phyloP scores from a whole-genome alignment of 2,113 vertebrate species.

The Ia io region DNA sequence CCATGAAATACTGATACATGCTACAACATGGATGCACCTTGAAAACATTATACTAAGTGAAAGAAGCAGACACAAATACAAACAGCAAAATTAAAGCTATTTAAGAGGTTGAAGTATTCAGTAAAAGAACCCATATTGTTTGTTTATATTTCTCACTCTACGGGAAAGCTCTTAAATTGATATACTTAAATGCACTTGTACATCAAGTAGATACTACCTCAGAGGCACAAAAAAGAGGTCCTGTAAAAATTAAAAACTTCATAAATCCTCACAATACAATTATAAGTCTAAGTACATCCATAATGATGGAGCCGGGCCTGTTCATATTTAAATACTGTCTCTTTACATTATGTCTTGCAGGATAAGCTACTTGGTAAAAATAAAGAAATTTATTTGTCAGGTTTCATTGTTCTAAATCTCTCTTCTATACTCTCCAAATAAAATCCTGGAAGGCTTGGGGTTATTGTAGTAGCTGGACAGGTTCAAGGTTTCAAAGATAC shows the following conservation, averaged over 20 bases:
- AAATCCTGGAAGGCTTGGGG: background rate
- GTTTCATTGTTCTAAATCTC: background rate
- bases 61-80: background rate
- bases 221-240: background rate
- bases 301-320: background rate
- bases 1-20: background rate
- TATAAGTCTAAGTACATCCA: background rate
- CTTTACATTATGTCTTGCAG: background rate
- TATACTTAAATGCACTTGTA: background rate
- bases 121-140: background rate
- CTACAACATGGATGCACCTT: background rate
- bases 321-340: background rate
- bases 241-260: conserved; percentile 16
- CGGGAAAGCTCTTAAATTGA: conserved; percentile 31
- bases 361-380: conserved; percentile 21
- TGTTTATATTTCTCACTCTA: background rate
- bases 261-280: background rate
- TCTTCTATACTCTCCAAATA: conserved; percentile 29
- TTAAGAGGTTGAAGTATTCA: conserved; percentile 22
- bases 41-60: conserved; percentile 10
- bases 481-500: background rate
- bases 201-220: background rate
- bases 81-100: background rate
- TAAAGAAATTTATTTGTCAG: background rate
- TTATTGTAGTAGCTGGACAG: background rate